Evolutionary conservation across 2,113 vertebrate species (phyloP).

Genomic region (Pao palembangensis): DNA sequence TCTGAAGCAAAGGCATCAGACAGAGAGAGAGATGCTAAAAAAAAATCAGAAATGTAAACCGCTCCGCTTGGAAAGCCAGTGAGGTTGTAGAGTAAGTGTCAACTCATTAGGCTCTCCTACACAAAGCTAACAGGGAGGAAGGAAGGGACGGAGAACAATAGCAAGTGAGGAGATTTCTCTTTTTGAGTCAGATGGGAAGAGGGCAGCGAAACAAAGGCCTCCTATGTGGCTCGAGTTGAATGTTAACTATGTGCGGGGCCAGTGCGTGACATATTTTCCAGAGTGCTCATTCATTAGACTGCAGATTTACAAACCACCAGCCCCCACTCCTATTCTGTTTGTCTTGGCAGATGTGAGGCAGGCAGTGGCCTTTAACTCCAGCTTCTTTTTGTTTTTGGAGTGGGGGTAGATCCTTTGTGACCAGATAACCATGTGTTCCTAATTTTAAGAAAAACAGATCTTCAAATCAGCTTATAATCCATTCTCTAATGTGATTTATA

Average conservation of each 20-base stretch:
- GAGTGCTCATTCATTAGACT: conserved; percentile 70
- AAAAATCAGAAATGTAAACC: conserved; percentile 17
- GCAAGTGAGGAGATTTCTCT: conserved; percentile 13
- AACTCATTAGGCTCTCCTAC: conserved; percentile 5
- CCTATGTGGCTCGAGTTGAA: conserved; percentile 54
- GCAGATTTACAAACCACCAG: conserved; percentile 64
- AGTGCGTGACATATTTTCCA: conserved; percentile 71
- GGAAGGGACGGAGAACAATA: conserved; percentile 28
- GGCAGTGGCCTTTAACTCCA: conserved; percentile 48
- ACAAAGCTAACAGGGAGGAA: conserved; percentile 24
- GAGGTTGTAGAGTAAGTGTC: conserved; percentile 5
- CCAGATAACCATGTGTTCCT: conserved; percentile 61
- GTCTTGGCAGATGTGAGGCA: conserved; percentile 77
- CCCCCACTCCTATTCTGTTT: conserved; percentile 65
- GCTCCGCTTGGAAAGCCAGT: neutral
- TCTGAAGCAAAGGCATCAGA: too few species aligned
- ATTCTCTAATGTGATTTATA: too few species aligned
- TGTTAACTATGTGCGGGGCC: conserved; percentile 61
- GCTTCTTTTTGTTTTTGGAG: conserved; percentile 25
- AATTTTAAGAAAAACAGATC: conserved; percentile 57
- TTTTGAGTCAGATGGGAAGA: conserved; percentile 13
- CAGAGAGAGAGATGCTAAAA: too few species aligned
- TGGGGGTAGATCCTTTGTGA: conserved; percentile 56
- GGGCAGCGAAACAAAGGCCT: conserved; percentile 57
- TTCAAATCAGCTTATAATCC: conserved; percentile 21